Evolutionary conservation across 2,888 invertebrate species (phyloP).

Genomic region (Spicauda simplicius): DNA sequence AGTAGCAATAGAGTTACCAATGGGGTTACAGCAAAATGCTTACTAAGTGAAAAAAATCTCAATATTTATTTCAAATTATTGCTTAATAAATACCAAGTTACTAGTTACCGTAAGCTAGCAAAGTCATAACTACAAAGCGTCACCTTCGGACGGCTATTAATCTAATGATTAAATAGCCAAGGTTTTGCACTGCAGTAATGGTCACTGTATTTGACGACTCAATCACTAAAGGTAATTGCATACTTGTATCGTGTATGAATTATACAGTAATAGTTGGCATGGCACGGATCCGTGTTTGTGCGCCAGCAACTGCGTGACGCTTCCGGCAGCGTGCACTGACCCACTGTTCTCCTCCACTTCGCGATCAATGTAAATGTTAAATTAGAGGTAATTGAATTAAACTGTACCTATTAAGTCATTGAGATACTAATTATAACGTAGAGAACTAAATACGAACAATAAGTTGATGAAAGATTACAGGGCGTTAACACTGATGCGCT

Average conservation of each 20-base stretch:
- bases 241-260: conserved; percentile 10
- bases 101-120: background rate
- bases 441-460: too few relatives aligned
- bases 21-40: too few relatives aligned
- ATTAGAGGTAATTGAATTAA: background rate
- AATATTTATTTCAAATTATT: background rate
- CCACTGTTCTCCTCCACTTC: conserved; percentile 51
- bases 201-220: background rate
- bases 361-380: conserved; percentile 8
- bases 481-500: too few relatives aligned
- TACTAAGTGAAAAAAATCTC: background rate
- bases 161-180: conserved; percentile 19
- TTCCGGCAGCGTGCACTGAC: conserved; percentile 66
- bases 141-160: conserved; percentile 24
- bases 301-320: conserved; percentile 48
- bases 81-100: background rate
- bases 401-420: background rate
- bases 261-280: conserved; percentile 57
- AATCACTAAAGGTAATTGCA: background rate
- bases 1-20: too few relatives aligned
- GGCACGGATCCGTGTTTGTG: conserved; percentile 52
- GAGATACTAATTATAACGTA: too few relatives aligned
- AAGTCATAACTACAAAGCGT: background rate
- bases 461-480: too few relatives aligned
- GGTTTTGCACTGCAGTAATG: conserved; percentile 8